These are phyloP conservation scores for Bolborhynchus lineola DNA, from an alignment of 2,113 vertebrate genomes.

Conservation along the genomic window DNA sequence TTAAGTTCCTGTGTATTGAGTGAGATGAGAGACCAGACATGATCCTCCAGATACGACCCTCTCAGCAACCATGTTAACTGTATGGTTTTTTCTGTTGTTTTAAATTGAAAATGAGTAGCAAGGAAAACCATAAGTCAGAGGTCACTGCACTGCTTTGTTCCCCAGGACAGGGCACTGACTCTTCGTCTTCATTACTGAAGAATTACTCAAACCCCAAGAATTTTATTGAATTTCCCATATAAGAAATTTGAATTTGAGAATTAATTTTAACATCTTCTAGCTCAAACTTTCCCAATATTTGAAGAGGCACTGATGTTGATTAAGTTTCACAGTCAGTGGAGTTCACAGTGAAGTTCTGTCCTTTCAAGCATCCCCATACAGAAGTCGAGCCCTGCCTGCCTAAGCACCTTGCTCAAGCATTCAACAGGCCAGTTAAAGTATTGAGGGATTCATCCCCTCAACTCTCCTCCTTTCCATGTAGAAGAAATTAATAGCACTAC, in stretches of 20 bases:
- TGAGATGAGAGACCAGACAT: not conserved
- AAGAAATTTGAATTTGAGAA: not conserved
- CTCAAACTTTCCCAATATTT: not conserved
- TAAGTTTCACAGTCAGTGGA: not conserved
- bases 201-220: not conserved
- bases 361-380: not conserved
- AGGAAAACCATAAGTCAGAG: not conserved
- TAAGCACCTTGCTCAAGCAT: not conserved
- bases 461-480: not conserved
- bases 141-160: not conserved
- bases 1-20: not conserved
- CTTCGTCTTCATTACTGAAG: not conserved
- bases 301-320: not conserved
- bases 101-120: not conserved
- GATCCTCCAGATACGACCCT: accelerated
- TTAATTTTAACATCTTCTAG: not conserved
- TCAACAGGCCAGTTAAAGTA: not conserved
- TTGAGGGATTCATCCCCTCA: accelerated
- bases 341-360: not conserved
- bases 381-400: not conserved
- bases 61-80: not conserved
- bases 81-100: not conserved
- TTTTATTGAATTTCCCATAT: not conserved
- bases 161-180: not conserved
- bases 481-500: not conserved